Base-by-base conservation (phyloP, 2,888 invertebrate genomes). In the Harpalus rufipes region DNA sequence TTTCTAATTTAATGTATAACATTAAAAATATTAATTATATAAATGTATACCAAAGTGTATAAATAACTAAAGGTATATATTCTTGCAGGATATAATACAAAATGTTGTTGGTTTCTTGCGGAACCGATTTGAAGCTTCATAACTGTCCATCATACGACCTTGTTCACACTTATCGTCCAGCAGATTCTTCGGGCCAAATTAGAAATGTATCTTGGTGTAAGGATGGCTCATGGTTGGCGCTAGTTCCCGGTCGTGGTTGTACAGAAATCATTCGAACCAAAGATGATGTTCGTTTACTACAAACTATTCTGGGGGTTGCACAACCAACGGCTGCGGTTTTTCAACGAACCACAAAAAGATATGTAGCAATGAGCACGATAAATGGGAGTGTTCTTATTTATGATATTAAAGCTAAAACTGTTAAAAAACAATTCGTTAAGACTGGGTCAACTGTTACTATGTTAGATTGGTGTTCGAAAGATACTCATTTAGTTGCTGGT, bases 101-200 rank as follows among this genome's bases (percentile, higher is more conserved):
- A 74, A 74, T 74, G 72, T 93, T 92, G 90, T 91, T 94, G 86
- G 92, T 93, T 32, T 92, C 93, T 56, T 91, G 93, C 86, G 93
- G 93, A 87, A 92, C 92, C 63, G 92, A 92, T 68, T 90, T 94
- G 86, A 91, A 93, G 88, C 90, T 94, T 39, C 92, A 93, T 88
- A 92, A 93, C 86, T 91, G 91, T 85, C 92, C 92, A 87, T 91
- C 90, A 89, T 93, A 93, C 91, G 92, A 92, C 87, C 90, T 93
- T 84, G 91, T 92, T 88, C 92, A 93, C 88, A 91, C 91, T 82
- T 93, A 93, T 87, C 88, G 89, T 86, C 88, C 89, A n/a, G 87
- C 88, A 8, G 87, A 88, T 85, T 86, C 87, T 7, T 87, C 89
- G 63, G 90, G 90, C 6, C 87, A 89, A 5, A 88, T 89, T 7